Percentiles rank a stretch among this genome's conserved stretches.
phyloP scores from a whole-genome alignment of 2,888 invertebrate species.

The Drosophila algonquin region DNA sequence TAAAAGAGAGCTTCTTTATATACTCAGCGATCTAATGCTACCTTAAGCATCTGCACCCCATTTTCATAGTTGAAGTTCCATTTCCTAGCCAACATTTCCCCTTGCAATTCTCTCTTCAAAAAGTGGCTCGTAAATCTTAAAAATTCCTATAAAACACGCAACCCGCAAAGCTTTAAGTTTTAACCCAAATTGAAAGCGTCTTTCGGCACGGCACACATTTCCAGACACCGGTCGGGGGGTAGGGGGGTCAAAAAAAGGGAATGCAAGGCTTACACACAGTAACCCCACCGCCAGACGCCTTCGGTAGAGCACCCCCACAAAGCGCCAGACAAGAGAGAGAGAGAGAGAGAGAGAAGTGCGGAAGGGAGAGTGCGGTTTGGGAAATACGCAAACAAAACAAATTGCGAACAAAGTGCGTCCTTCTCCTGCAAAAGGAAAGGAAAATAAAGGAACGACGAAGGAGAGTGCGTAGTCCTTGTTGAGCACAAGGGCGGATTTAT shows the following conservation, averaged over 20 bases:
- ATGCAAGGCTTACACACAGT: conserved; percentile 21
- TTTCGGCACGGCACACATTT: conserved; percentile 70
- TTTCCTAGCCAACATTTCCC: background rate
- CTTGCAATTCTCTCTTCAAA: background rate
- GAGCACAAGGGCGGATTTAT: conserved; percentile 67
- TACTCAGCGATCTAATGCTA: background rate
- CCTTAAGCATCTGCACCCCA: too few relatives aligned
- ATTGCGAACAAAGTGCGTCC: conserved; percentile 80
- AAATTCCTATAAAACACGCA: conserved; percentile 7
- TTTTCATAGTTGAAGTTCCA: too few relatives aligned
- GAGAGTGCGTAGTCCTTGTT: conserved; percentile 29
- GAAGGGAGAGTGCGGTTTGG: conserved; percentile 38
- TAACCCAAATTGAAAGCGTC: conserved; percentile 68
- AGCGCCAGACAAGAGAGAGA: conserved; percentile 20
- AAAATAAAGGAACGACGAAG: conserved; percentile 14
- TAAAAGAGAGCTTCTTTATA: background rate
- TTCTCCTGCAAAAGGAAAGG: conserved; percentile 38
- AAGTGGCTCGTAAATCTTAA: conserved; percentile 5
- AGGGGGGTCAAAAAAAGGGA: conserved; percentile 6
- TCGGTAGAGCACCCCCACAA: conserved; percentile 7
- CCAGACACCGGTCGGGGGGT: conserved; percentile 2
- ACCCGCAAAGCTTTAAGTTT: conserved; percentile 60
- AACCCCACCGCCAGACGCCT: conserved; percentile 10
- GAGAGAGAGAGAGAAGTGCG: conserved; percentile 20
- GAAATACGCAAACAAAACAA: conserved; percentile 78